Conservation (phyloP, 2,797 vertebrate species). For the Pteropus rufus region DNA sequence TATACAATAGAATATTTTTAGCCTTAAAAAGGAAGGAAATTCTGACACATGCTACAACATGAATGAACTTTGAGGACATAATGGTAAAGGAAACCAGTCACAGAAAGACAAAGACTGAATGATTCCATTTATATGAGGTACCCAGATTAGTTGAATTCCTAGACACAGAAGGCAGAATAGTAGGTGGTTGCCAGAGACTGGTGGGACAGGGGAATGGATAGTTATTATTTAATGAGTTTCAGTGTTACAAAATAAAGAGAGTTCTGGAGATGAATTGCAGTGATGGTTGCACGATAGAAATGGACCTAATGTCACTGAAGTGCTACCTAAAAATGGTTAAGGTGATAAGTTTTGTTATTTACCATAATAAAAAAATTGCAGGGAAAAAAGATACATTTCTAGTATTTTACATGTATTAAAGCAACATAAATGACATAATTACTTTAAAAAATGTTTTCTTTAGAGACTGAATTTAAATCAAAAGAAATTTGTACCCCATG, state of each 20-base stretch:
- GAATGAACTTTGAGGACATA: background rate
- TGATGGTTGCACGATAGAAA: background rate
- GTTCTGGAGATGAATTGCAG: background rate
- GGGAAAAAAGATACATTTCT: background rate
- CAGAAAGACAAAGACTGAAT: background rate
- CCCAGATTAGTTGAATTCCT: background rate
- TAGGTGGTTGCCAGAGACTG: background rate
- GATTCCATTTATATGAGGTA: background rate
- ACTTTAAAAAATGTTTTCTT: background rate
- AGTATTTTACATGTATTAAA: background rate
- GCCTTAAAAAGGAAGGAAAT: background rate
- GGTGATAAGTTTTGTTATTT: background rate
- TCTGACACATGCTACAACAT: background rate
- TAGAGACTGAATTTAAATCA: background rate
- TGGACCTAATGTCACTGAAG: background rate
- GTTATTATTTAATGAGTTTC: background rate
- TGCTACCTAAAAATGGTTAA: background rate
- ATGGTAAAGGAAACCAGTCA: background rate
- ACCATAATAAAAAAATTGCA: background rate
- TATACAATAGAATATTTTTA: background rate
- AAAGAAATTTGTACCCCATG: background rate
- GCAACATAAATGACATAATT: background rate
- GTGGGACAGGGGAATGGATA: background rate
- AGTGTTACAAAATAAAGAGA: conserved; percentile 3
- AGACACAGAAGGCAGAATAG: background rate